Evolutionary conservation across 2,113 vertebrate genomes (phyloP), one percentile per base, ranked within the genome.

Genomic region (Notothenia coriiceps): DNA sequence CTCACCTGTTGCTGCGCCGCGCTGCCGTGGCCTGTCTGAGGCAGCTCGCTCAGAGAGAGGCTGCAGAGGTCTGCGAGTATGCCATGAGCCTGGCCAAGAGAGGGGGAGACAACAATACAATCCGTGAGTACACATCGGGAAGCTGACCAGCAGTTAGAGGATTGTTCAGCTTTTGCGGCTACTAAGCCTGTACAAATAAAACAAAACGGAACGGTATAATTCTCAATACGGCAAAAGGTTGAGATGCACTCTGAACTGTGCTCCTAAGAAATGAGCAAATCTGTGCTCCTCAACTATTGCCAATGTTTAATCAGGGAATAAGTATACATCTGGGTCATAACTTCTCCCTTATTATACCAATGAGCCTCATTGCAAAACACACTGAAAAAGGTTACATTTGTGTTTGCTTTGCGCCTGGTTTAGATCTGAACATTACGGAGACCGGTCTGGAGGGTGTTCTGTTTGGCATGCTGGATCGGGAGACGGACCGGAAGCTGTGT

Each of bases 381-480:
- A 29, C 35, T 35, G 35, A 35, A 35, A 35, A 35, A 35, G 35
- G 35, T 35, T 35, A 25, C 51, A 22, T 6, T 54, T 3, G 4
- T 70, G 49, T 80, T 68, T 20, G 33, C 25, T 54, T 54, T 62
- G 40, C 70, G 0, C 25, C 46, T 59, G 57, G 46, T 59, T 71
- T 90, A 94, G 97, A 97, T 13, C 95, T 99, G 70, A 98, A 97
- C 80, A 98, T 99, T 92, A 98, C 97, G 12, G 98, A 99, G 90
- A 99, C 97, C 0, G 98, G 98, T 40, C 94, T 99, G 0, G 98
- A 99, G 89, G 98, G 98, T 0, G 97, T 99, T 64, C 94, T 99
- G 22, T 99, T 99, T 76, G 98, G 98, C 52, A 99, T 99, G 98
- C 79, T 99, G 91, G 98, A 99, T 90, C 95, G 97, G 0, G 98